phyloP scores from a whole-genome alignment of 2,113 vertebrate genomes.

The Chelonoidis abingdonii region DNA sequence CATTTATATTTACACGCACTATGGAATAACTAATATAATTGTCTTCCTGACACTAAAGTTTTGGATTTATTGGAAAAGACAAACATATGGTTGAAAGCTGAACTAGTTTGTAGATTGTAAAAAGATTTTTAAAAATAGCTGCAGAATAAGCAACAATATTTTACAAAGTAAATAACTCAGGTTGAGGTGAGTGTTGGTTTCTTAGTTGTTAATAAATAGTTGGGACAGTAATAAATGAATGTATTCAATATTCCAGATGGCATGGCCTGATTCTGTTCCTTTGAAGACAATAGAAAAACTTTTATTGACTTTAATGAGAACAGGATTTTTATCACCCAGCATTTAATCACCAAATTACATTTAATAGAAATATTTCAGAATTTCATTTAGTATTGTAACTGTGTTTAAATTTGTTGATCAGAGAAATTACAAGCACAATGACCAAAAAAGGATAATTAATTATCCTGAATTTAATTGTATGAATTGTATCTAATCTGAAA shows the following conservation, averaged over 20 bases:
- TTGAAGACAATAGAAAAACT: not conserved
- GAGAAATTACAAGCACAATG: not conserved
- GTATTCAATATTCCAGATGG: not conserved
- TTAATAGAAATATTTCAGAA: not conserved
- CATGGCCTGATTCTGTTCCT: not conserved
- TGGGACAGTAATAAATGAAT: not conserved
- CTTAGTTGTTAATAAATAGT: not conserved
- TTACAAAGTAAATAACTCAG: not conserved
- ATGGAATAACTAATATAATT: slow-evolving; percentile 16
- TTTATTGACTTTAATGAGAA: not conserved
- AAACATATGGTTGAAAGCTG: slow-evolving; percentile 28
- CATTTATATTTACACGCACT: not conserved
- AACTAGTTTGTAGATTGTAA: not conserved
- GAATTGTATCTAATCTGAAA: not conserved
- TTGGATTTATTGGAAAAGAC: slow-evolving; percentile 42
- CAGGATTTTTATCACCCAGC: not conserved
- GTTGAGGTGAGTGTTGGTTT: not conserved
- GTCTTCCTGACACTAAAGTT: slow-evolving; percentile 42
- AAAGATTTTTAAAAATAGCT: not conserved
- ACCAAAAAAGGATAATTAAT: not conserved
- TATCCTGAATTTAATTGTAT: slow-evolving; percentile 4
- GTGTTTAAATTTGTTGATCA: not conserved
- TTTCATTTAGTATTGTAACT: slow-evolving; percentile 19
- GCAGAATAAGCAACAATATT: not conserved
- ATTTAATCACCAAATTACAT: not conserved